A percentile compares a stretch with the other conserved stretches of the same genome.
Conservation (phyloP, 2,113 vertebrate species). For the Osmerus mordax region DNA sequence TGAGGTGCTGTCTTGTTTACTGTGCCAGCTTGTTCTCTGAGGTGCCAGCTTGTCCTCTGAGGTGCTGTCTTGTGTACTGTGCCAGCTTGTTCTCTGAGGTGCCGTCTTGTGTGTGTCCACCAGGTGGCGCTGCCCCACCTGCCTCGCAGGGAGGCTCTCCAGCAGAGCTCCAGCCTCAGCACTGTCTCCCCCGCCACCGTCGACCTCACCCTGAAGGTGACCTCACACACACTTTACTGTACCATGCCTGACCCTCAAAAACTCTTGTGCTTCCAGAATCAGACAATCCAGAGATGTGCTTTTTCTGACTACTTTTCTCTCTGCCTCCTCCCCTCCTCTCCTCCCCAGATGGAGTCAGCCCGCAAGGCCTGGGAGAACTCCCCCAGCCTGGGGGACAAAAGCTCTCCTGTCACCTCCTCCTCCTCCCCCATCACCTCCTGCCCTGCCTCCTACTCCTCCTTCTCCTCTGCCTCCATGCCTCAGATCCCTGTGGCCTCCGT, state of each 20-base stretch:
- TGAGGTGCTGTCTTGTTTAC: neutral
- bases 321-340: neutral
- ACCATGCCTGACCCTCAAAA: constrained; percentile 5
- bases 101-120: constrained; percentile 54
- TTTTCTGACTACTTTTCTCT: too few species aligned
- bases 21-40: neutral
- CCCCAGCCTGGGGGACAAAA: constrained; percentile 89
- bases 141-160: constrained; percentile 89
- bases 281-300: too few species aligned
- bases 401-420: constrained; percentile 85
- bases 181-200: constrained; percentile 95
- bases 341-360: constrained; percentile 93
- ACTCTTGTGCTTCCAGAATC: too few species aligned
- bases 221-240: constrained; percentile 25
- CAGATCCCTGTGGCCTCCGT: constrained; percentile 97
- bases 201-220: constrained; percentile 96
- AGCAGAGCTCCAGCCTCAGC: constrained; percentile 92
- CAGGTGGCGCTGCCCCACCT: constrained; percentile 95
- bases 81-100: neutral
- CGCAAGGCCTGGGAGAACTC: constrained; percentile 99
- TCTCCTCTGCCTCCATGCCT: constrained; percentile 91
- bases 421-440: constrained; percentile 84
- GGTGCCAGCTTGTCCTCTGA: neutral
- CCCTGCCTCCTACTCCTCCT: constrained; percentile 85
- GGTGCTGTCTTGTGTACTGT: neutral